Conservation (phyloP, 2,797 vertebrate genomes). For the Rachycentron canadum region DNA sequence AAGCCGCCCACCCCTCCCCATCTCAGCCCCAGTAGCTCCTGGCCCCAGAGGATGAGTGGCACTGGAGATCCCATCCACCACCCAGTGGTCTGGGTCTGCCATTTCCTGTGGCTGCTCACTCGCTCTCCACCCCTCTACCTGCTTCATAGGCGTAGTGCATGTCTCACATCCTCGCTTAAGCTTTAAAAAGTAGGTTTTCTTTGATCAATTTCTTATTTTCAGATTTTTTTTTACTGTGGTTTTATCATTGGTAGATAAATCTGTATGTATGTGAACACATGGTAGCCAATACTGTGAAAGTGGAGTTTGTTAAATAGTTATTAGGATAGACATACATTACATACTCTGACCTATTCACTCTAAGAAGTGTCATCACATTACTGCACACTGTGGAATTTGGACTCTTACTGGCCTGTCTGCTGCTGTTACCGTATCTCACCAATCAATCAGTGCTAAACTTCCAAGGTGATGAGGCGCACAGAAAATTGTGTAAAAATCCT, state of each 20-base stretch:
- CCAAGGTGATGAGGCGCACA: background rate
- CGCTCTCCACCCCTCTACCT: slow-evolving; percentile 65
- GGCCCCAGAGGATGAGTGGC: slow-evolving; percentile 80
- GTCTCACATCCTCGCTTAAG: slow-evolving; percentile 72
- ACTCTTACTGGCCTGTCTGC: slow-evolving; percentile 26
- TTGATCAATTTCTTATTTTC: slow-evolving; percentile 51
- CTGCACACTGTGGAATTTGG: slow-evolving; percentile 44
- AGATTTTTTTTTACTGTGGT: slow-evolving; percentile 49
- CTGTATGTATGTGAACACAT: slow-evolving; percentile 6
- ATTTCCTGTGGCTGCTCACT: slow-evolving; percentile 75
- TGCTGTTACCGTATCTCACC: background rate
- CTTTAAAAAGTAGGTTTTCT: slow-evolving; percentile 66
- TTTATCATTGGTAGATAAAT: slow-evolving; percentile 10
- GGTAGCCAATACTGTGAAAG: slow-evolving; percentile 1
- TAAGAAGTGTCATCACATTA: slow-evolving; percentile 7
- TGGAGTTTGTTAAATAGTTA: background rate
- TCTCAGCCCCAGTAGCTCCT: slow-evolving; percentile 37
- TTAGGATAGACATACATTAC: slow-evolving; percentile 1
- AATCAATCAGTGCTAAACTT: slow-evolving; percentile 11
- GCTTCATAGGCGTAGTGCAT: slow-evolving; percentile 84
- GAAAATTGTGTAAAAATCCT: background rate
- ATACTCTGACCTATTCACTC: slow-evolving; percentile 23
- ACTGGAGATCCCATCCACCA: slow-evolving; percentile 80
- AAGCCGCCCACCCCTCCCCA: slow-evolving; percentile 4
- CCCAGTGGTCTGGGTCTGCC: slow-evolving; percentile 63